These are phyloP conservation scores for Drosophila equinoxialis DNA, from an alignment of 1,140 invertebrate genomes.

Conservation along the genomic window DNA sequence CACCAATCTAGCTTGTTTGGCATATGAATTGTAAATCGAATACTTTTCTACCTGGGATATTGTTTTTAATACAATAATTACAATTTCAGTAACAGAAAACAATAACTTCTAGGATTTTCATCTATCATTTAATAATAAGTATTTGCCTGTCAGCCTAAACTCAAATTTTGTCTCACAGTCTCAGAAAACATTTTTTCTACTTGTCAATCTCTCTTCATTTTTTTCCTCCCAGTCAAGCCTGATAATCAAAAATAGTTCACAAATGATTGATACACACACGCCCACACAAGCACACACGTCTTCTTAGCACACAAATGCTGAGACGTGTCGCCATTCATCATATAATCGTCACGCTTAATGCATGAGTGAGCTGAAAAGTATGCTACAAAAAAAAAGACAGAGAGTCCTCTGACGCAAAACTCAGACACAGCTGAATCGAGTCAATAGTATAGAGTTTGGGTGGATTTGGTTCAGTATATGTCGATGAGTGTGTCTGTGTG, in stretches of 20 bases:
- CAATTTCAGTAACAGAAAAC: not conserved
- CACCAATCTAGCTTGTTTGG: too few species aligned
- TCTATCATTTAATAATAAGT: slow-evolving; percentile 3
- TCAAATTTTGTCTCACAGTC: not conserved
- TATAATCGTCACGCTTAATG: slow-evolving; percentile 45
- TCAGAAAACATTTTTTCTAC: not conserved
- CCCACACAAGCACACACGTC: not conserved
- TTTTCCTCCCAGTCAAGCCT: not conserved
- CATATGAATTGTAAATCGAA: too few species aligned
- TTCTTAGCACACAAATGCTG: not conserved
- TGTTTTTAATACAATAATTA: too few species aligned
- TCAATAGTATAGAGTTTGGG: not conserved
- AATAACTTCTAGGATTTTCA: not conserved
- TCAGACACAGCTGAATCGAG: slow-evolving; percentile 17
- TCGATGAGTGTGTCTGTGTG: not conserved
- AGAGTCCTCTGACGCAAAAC: slow-evolving; percentile 8
- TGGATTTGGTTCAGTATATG: not conserved
- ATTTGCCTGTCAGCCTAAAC: not conserved
- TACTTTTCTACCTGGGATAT: too few species aligned
- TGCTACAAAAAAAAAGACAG: slow-evolving; percentile 33
- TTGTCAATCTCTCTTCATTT: not conserved
- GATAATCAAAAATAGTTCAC: slow-evolving; percentile 30
- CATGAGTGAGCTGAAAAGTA: slow-evolving; percentile 39
- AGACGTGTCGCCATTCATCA: slow-evolving; percentile 50
- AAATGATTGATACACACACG: slow-evolving; percentile 37